Base-by-base conservation (phyloP, 2,797 vertebrate species). In the Jordanella pulchra region DNA sequence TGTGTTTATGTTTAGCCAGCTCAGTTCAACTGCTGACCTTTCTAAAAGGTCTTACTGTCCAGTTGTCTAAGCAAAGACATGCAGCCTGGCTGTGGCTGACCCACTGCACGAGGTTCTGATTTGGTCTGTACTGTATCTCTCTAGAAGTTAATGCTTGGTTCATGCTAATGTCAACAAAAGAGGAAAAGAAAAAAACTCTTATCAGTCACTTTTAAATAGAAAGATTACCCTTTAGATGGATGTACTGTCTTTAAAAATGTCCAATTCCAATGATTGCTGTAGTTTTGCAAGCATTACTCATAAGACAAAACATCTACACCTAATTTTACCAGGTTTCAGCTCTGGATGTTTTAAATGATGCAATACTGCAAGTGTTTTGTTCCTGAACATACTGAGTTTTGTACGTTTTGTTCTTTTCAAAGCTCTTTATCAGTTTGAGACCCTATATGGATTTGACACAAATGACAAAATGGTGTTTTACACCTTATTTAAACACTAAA, bases 1-100 rank as follows among this genome's bases (percentile, higher is more conserved):
- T 75, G 54, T 81, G 79, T 77, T 86, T 93, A 91, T 89, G 88
- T 93, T 88, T 89, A 87, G 81, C 80, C 80, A 86, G 84, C 84
- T 91, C 79, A 84, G 68, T 79, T 69, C 72, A 78, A 83, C 80
- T 67, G 1, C 85, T 89, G 94, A 87, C 85, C 91, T 93, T 92
- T 91, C 69, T 70, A 81, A 50, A 89, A 89, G 89, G 91, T 91
- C 87, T 88, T 78, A 72, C 66, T 71, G 81, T 88, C 87, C 87
- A 90, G 85, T 87, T 90, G 85, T 87, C 83, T 73, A 83, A 86
- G 78, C 65, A 76, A 73, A 74, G 67, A 58, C 67, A 73, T 9
- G 56, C 64, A 71, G 35, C 53, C 76, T 30, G 65, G 50, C 63
- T 72, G 10, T 39, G 75, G 77, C 65, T 83, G 85, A 82, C 81